Evolutionary conservation across 2,113 vertebrate genomes (phyloP).

Genomic region (Lipotes vexillifer): DNA sequence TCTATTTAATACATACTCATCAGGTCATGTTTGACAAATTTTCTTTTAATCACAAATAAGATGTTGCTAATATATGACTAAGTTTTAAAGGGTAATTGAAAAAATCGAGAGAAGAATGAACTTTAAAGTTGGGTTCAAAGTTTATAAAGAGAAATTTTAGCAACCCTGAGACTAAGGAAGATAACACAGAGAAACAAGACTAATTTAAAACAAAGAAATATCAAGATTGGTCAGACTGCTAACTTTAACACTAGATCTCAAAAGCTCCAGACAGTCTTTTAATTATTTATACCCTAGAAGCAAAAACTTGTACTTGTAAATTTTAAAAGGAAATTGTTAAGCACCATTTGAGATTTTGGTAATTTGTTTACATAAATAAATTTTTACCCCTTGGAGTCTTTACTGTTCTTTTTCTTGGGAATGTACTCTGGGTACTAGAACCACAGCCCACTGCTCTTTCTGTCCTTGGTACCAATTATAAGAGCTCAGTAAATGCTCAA

Average conservation of each 20-base stretch:
- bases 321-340: conserved; percentile 7
- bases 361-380: background rate
- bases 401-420: background rate
- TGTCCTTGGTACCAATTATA: background rate
- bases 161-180: background rate
- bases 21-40: background rate
- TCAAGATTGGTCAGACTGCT: background rate
- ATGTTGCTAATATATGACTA: background rate
- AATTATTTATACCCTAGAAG: background rate
- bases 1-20: conserved; percentile 12
- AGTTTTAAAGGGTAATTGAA: background rate
- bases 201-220: conserved; percentile 34
- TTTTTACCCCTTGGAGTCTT: background rate
- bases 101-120: background rate
- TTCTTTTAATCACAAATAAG: conserved; percentile 3
- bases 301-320: background rate
- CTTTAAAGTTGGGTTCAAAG: background rate
- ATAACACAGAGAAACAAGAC: background rate
- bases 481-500: background rate
- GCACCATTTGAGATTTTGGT: background rate
- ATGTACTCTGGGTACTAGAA: background rate
- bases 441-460: background rate
- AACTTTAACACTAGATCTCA: background rate
- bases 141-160: background rate
- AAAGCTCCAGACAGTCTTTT: background rate